Base-by-base conservation (phyloP, 53 echinoderm and acorn worm species). In the Arbacia lixula region DNA sequence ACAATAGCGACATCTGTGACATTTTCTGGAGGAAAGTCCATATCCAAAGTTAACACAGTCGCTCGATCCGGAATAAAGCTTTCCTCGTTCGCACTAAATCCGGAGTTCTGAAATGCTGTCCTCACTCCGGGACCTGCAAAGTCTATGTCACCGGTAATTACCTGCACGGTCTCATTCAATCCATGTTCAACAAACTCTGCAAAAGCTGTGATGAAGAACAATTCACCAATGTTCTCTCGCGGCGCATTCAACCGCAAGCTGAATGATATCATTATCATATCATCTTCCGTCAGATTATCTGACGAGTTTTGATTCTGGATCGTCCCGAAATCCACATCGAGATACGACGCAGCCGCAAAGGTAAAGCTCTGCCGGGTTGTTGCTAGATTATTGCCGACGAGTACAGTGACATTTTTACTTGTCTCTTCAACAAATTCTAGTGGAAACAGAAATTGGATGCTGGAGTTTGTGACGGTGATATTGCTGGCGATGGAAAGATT, bases 91-190 rank as follows among this genome's bases (percentile, higher is more conserved):
- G 10, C 1, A 4, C 30, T 31, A 33, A 81, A 81, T 30, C 82
- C 82, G 16, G 82, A 62, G 32, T 81, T 81, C 20, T 31, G 33
- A 17, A 81, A 63, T 30, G 28, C 5, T 20, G 63, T 64, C 24
- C 34, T 81, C 5, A 81, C 42, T 2, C 63, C 82, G 21, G 82
- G 82, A 8, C 82, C 82, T 20, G 62, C 82, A 81, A 38, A 81
- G 35, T 12, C 26, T n/a, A 81, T 52, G 26, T 27, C 50, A 20
- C 33, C 46, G 27, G 51, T 62, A 3, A 81, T 49, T 16, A 10
- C 32, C 39, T 81, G 64, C 31, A 43, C 26, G 0, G 62, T 81
- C 29, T 69, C 69, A 27, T 69, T 69, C 43, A 69, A n/a, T n/a
- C n/a, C 43, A 69, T 30, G 40, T 21, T 69, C 69, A 42, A 28